Conservation (phyloP, 1,140 invertebrate species). For the Apis florea region DNA sequence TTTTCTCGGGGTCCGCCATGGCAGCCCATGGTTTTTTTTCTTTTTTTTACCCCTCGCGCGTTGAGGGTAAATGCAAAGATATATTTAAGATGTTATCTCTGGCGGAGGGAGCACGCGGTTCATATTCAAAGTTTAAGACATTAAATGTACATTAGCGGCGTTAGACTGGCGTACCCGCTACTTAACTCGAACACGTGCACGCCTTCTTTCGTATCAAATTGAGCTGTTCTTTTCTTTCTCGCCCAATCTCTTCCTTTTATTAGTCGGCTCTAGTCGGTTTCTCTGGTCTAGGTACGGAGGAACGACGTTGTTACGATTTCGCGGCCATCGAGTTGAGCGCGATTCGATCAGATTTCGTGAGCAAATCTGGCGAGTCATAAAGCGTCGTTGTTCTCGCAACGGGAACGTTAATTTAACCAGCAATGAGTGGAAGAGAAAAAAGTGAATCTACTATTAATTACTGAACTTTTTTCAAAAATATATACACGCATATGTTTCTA, state of each 20-base stretch:
- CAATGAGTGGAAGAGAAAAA: too few relatives aligned
- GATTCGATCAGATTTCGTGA: too few relatives aligned
- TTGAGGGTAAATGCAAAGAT: conserved; percentile 70
- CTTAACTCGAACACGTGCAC: conserved; percentile 20
- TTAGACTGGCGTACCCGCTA: conserved; percentile 31
- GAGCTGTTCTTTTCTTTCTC: not conserved
- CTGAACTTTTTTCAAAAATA: too few relatives aligned
- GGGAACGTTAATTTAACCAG: too few relatives aligned
- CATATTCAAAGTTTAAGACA: conserved; percentile 78
- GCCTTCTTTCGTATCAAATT: not conserved
- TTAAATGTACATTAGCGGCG: conserved; percentile 78
- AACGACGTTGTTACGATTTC: too few relatives aligned
- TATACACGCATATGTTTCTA: too few relatives aligned
- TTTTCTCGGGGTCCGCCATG: conserved; percentile 11
- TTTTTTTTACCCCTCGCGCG: not conserved
- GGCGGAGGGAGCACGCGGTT: conserved; percentile 41
- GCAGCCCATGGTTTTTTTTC: not conserved
- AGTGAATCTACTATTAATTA: too few relatives aligned
- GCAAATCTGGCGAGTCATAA: too few relatives aligned
- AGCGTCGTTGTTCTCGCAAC: too few relatives aligned
- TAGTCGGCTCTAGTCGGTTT: too few relatives aligned
- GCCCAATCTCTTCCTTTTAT: not conserved
- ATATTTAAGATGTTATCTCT: conserved; percentile 78
- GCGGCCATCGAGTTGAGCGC: too few relatives aligned
- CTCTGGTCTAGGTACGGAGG: not conserved